Percentiles rank a stretch among this genome's conserved stretches.
Conservation (phyloP, 2,888 invertebrate species). For the Lochmaea capreae region DNA sequence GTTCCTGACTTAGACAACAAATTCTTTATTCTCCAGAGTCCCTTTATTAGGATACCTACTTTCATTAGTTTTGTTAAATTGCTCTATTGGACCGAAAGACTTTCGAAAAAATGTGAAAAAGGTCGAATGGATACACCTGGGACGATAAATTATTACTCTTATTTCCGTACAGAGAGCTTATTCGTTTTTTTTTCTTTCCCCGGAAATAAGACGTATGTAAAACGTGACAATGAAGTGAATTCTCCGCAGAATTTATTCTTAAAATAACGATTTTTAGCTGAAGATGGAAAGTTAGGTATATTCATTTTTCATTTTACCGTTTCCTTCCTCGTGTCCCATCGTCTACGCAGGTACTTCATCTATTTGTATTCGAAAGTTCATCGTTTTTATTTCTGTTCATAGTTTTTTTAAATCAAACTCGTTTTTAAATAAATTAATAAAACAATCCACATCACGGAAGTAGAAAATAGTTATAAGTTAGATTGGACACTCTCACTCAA, state of each 20-base stretch:
- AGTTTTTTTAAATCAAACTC: too few species aligned
- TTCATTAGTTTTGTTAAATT: slow-evolving; percentile 8
- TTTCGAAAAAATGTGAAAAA: slow-evolving; percentile 1
- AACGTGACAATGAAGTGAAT: slow-evolving; percentile 6
- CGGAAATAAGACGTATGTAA: background rate
- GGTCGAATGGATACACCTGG: slow-evolving; percentile 7
- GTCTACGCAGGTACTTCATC: too few species aligned
- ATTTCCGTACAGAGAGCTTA: background rate
- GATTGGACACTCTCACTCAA: too few species aligned
- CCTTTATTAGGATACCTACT: slow-evolving; percentile 1
- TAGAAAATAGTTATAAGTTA: too few species aligned
- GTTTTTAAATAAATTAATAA: too few species aligned
- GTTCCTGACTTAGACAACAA: background rate
- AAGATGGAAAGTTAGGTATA: background rate
- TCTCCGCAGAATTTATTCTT: background rate
- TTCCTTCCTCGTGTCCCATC: too few species aligned
- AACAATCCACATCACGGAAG: too few species aligned
- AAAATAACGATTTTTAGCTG: background rate
- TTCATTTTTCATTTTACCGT: too few species aligned
- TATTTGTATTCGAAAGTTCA: too few species aligned
- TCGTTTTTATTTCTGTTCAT: too few species aligned
- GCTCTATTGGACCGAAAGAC: slow-evolving; percentile 7
- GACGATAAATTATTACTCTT: slow-evolving; percentile 10
- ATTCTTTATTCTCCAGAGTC: background rate
- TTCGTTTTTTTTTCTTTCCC: background rate